Base-by-base conservation (phyloP, 1,140 invertebrate species). In the Physella acuta region DNA sequence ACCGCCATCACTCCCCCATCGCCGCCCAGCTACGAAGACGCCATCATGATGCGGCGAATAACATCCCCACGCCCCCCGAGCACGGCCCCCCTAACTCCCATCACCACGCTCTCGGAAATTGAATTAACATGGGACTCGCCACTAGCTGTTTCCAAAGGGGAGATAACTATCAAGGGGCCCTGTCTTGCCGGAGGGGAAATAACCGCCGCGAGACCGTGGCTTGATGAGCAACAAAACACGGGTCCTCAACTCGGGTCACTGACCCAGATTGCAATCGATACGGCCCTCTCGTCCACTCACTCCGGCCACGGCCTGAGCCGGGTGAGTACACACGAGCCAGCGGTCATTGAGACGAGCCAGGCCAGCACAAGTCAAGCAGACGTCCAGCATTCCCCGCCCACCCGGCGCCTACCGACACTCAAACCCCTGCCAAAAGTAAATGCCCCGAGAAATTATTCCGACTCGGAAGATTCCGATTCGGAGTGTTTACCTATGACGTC, bases 381-480 rank as follows among this genome's bases (percentile, higher is more conserved):
- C 14, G 4, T 17, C 4, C 53, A 66, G 14, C 44, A 65, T 3
- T 4, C 37, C 14, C 28, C 1, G 20, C 62, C 30, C 31, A 16
- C 33, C 31, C 3, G 1, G 56, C 62, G 36, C 11, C 62, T 16
- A 17, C 44, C 2, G n/a, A 53, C 8, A 37, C 20, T 56, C 4
- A 55, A 56, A 39, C 20, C n/a, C 17, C 64, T 66, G n/a, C 64
- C 64, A 8, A 66, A 66, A 56, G 64, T 66, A 4, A 36, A 26
- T 34, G 37, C 20, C 3, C 31, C 31, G 20, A 44, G 20, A 14
- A 28, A 56, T 49, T 56, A 16, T n/a, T 1, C 24, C 1, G 53
- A 56, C 1, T 66, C 64, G 4, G 64, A 66, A 16, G 64, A 66
- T 28, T 56, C 64, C 11, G 64, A 66, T 26, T 3, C 16, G 52